Percentiles rank a stretch among this genome's conserved stretches.
These are phyloP conservation scores for Loris lydekkerianus DNA, from an alignment of 2,797 vertebrate species.

Conservation along the genomic window DNA sequence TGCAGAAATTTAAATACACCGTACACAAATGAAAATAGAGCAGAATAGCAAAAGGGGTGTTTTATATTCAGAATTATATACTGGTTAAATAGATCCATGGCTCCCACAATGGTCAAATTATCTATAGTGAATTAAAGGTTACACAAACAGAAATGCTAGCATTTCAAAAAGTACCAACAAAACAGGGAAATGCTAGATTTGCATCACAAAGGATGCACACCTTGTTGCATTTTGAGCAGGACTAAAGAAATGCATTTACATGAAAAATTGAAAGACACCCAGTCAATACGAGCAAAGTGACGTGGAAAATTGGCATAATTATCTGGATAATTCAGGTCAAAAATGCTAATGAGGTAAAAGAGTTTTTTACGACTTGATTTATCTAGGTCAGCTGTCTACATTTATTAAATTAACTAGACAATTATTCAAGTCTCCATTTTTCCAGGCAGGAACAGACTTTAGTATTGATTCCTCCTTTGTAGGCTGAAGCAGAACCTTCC, in stretches of 20 bases:
- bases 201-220: constrained; percentile 69
- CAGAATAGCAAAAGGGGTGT: neutral
- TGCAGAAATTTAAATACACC: constrained; percentile 65
- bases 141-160: constrained; percentile 59
- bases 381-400: constrained; percentile 68
- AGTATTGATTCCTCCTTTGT: constrained; percentile 72
- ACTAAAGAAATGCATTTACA: constrained; percentile 67
- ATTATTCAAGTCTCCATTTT: constrained; percentile 69
- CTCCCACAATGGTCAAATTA: constrained; percentile 49
- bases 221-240: constrained; percentile 39
- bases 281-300: constrained; percentile 69
- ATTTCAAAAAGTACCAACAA: constrained; percentile 63
- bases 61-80: constrained; percentile 50
- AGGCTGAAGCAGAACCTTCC: neutral
- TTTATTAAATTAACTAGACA: constrained; percentile 78
- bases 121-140: constrained; percentile 67
- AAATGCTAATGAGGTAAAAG: constrained; percentile 77
- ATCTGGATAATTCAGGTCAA: constrained; percentile 70
- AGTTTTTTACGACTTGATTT: constrained; percentile 68
- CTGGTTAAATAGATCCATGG: neutral
- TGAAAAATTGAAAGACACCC: constrained; percentile 65
- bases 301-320: constrained; percentile 76
- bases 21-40: neutral
- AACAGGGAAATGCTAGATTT: constrained; percentile 74
- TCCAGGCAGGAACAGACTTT: constrained; percentile 43